Conservation (phyloP, 2,797 vertebrate genomes). For the Paguma larvata region DNA sequence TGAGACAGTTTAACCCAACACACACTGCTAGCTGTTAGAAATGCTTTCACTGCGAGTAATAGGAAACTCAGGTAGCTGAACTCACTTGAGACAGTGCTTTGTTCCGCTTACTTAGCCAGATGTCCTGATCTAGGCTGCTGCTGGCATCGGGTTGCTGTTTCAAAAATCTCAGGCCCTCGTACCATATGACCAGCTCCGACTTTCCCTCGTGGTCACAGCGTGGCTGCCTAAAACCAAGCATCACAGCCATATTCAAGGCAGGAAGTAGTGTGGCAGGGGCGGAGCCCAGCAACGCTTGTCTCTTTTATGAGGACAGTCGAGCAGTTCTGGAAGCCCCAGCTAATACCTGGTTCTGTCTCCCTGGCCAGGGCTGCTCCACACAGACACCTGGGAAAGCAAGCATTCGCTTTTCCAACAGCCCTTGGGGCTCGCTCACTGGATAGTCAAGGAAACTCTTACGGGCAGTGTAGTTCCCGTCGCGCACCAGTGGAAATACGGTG, state of each 20-base stretch:
- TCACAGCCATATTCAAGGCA: background rate
- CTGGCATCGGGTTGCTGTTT: background rate
- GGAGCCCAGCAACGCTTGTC: fast-evolving
- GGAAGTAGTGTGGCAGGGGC: too few relatives aligned
- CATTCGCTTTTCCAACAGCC: background rate
- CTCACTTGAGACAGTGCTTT: fast-evolving
- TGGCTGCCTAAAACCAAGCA: background rate
- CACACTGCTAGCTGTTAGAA: background rate
- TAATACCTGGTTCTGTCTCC: background rate
- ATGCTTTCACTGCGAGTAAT: background rate
- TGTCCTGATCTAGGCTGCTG: background rate
- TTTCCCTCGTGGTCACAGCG: background rate
- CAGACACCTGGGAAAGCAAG: background rate
- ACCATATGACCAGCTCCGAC: background rate
- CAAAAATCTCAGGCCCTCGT: background rate
- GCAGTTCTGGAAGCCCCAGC: background rate
- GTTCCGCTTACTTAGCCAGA: background rate
- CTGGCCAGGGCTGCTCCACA: background rate
- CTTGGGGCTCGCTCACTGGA: background rate
- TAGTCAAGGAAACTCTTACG: fast-evolving
- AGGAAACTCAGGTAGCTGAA: background rate
- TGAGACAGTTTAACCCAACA: background rate
- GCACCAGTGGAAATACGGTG: background rate
- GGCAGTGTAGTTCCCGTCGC: fast-evolving
- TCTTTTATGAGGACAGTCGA: background rate